Evolutionary conservation across 1,140 invertebrate genomes (phyloP).

Genomic region (Drosophila saltans): DNA sequence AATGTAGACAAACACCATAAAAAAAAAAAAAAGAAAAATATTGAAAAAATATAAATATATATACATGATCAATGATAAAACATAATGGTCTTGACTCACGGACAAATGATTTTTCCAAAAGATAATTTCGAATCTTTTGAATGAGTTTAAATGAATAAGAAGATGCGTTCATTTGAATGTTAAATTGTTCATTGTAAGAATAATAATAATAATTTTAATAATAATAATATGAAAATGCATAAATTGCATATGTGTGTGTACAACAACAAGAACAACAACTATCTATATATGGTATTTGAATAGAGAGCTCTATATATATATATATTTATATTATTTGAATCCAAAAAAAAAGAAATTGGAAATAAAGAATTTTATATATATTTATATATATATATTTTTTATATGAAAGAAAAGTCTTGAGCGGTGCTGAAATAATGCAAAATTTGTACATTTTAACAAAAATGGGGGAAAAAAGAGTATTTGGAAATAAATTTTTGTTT

Average conservation of each 20-base stretch:
- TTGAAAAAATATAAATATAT: conserved; percentile 31
- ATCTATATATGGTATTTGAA: conserved; percentile 56
- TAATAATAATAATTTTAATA: conserved; percentile 11
- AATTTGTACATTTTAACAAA: conserved; percentile 66
- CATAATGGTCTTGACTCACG: background rate
- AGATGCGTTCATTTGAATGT: conserved; percentile 1
- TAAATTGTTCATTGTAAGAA: too few species aligned
- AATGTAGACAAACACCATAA: conserved; percentile 6
- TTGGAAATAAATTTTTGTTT: conserved; percentile 47
- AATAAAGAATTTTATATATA: conserved; percentile 34
- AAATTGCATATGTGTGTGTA: conserved; percentile 65
- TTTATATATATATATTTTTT: conserved; percentile 40
- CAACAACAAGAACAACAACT: conserved; percentile 82
- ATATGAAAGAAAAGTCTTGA: conserved; percentile 59
- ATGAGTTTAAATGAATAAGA: conserved; percentile 16
- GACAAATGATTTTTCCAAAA: background rate
- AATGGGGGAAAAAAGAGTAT: conserved; percentile 50
- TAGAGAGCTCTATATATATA: conserved; percentile 55
- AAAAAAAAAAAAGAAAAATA: conserved; percentile 23
- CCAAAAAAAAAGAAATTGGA: conserved; percentile 43
- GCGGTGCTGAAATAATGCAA: conserved; percentile 69
- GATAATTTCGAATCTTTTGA: conserved; percentile 11
- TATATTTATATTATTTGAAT: conserved; percentile 55
- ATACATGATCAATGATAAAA: too few species aligned
- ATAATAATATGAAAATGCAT: conserved; percentile 12